Conservation (phyloP, 1,140 invertebrate species). For the Halictus rubicundus region DNA sequence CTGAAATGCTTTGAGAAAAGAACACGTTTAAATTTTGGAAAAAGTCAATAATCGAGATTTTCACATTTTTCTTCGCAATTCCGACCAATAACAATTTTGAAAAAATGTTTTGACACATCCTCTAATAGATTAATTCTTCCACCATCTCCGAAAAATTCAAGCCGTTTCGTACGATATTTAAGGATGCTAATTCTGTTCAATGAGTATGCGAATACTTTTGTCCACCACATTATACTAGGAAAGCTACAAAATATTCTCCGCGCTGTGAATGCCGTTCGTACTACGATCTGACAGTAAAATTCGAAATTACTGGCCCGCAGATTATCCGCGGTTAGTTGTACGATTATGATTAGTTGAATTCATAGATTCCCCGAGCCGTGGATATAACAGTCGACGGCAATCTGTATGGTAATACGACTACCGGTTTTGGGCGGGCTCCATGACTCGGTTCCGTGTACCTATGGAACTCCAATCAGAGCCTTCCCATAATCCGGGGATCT, state of each 20-base stretch:
- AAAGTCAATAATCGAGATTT: no score
- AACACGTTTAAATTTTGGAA: no score
- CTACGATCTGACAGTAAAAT: constrained; percentile 31
- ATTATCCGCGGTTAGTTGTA: constrained; percentile 51
- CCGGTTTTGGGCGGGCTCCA: constrained; percentile 70
- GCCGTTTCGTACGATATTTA: no score
- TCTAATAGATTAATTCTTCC: no score
- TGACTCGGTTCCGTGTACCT: constrained; percentile 50
- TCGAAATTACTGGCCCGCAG: constrained; percentile 24
- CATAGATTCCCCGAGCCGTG: constrained; percentile 50
- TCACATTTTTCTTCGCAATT: no score
- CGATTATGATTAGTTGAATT: constrained; percentile 59
- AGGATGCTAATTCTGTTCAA: no score
- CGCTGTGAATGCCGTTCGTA: constrained; percentile 5
- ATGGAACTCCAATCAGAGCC: constrained; percentile 59
- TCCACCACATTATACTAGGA: no score
- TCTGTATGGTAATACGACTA: constrained; percentile 75
- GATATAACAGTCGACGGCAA: constrained; percentile 64
- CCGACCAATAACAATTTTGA: no score
- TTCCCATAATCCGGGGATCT: constrained; percentile 55
- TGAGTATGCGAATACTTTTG: no score
- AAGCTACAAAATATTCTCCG: neutral
- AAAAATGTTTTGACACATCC: no score
- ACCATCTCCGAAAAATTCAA: no score
- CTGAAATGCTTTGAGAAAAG: no score